Evolutionary conservation across 2,113 vertebrate species (phyloP).

Genomic region (Vulpes lagopus): DNA sequence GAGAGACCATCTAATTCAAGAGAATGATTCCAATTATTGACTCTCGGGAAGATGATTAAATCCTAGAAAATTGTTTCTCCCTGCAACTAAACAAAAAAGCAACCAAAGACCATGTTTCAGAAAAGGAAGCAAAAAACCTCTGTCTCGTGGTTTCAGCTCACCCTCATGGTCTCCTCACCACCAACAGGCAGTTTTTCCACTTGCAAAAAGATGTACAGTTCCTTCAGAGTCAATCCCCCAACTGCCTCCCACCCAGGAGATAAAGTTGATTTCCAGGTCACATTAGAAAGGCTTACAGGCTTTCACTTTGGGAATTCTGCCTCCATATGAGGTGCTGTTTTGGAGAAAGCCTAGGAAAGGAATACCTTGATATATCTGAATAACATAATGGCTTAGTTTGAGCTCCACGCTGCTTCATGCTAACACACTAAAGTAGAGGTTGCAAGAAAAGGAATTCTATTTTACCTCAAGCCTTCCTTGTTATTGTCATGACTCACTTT

Average conservation of each 20-base stretch:
- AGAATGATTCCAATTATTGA: neutral
- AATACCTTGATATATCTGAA: slow-evolving; percentile 53
- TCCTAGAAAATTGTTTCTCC: neutral
- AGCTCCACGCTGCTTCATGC: neutral
- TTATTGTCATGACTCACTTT: slow-evolving; percentile 75
- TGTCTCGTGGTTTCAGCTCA: neutral
- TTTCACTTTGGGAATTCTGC: slow-evolving; percentile 64
- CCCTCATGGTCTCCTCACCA: neutral
- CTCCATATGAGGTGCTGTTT: neutral
- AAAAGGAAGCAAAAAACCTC: neutral
- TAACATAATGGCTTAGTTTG: neutral
- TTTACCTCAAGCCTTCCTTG: slow-evolving; percentile 63
- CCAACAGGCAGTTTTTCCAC: neutral
- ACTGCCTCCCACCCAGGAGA: neutral
- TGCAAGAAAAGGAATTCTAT: slow-evolving; percentile 54
- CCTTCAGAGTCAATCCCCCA: slow-evolving; percentile 22
- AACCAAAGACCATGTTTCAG: slow-evolving; percentile 4
- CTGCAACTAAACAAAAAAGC: slow-evolving; percentile 25
- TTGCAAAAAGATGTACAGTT: neutral
- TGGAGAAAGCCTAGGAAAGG: slow-evolving; percentile 55
- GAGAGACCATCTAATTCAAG: neutral
- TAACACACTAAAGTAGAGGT: slow-evolving; percentile 20
- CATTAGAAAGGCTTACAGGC: neutral
- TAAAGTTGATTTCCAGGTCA: slow-evolving; percentile 36
- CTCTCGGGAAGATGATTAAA: neutral